Conservation (phyloP, 2,113 vertebrate species). For the Butorides virescens region DNA sequence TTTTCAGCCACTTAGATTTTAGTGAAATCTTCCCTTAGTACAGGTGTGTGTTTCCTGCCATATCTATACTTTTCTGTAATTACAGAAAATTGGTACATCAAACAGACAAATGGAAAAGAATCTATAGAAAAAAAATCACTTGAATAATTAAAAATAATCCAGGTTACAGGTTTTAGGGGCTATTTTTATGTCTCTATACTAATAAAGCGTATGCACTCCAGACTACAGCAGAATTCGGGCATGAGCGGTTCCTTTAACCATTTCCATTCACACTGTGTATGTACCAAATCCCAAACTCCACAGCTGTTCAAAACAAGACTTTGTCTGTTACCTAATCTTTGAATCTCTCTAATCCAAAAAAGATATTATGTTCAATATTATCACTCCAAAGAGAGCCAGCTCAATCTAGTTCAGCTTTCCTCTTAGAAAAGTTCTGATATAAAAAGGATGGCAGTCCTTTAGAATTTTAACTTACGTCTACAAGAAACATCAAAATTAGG, state of each 20-base stretch:
- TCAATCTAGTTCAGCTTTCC: constrained; percentile 21
- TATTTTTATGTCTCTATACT: background rate
- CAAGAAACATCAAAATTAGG: constrained; percentile 19
- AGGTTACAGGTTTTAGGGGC: background rate
- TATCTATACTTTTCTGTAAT: background rate
- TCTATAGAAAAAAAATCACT: background rate
- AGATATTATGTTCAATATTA: constrained; percentile 13
- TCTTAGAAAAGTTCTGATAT: constrained; percentile 26
- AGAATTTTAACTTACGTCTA: constrained; percentile 23
- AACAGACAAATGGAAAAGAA: background rate
- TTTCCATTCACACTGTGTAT: background rate
- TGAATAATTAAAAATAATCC: background rate
- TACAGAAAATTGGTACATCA: background rate
- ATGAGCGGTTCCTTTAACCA: background rate
- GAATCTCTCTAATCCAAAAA: background rate
- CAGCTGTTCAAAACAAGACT: constrained; percentile 27
- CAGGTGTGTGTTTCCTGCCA: background rate
- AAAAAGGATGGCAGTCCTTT: constrained; percentile 7
- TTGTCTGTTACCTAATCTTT: constrained; percentile 8
- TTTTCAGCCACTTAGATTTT: background rate
- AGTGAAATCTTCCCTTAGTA: background rate
- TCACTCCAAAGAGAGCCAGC: constrained; percentile 12
- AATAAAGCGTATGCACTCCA: background rate
- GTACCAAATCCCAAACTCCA: constrained; percentile 30
- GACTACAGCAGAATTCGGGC: background rate